Conservation (phyloP, 2,888 invertebrate species). For the Caenorhabditis imperialis region DNA sequence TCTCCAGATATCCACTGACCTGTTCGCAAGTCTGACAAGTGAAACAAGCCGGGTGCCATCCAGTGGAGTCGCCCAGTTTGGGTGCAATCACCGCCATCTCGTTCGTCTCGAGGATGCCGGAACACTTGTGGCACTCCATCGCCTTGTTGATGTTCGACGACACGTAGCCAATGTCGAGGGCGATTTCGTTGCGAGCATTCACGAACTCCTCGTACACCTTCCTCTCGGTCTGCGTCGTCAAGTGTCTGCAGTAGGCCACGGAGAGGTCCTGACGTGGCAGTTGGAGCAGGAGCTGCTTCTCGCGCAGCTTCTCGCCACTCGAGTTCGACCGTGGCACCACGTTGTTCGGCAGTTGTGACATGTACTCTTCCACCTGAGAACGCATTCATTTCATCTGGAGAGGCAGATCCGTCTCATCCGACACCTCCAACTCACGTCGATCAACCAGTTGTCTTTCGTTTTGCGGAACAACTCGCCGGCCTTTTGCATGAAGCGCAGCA, state of each 20-base stretch:
- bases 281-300: conserved; percentile 88
- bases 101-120: conserved; percentile 86
- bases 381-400: no score
- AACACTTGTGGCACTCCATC: conserved; percentile 87
- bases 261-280: conserved; percentile 92
- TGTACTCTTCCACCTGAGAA: conserved; percentile 90
- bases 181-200: conserved; percentile 92
- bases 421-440: conserved; percentile 55
- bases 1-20: conserved; percentile 38
- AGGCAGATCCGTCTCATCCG: not conserved
- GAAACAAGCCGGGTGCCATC: conserved; percentile 84
- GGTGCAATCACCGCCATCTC: conserved; percentile 89
- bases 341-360: conserved; percentile 89
- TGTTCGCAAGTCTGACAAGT: conserved; percentile 75
- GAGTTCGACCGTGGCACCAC: conserved; percentile 86
- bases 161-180: conserved; percentile 89
- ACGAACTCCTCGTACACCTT: conserved; percentile 90
- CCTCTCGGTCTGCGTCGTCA: conserved; percentile 82
- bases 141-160: conserved; percentile 79
- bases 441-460: conserved; percentile 55
- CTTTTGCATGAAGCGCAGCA: conserved; percentile 61
- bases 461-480: conserved; percentile 57
- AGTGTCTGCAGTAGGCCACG: conserved; percentile 89
- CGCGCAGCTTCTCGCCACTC: conserved; percentile 86
- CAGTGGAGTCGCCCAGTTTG: conserved; percentile 82